Percentiles rank a stretch among this genome's conserved stretches.
phyloP scores from a whole-genome alignment of 2,113 vertebrate genomes.

The Epinephelus cyanopodus region DNA sequence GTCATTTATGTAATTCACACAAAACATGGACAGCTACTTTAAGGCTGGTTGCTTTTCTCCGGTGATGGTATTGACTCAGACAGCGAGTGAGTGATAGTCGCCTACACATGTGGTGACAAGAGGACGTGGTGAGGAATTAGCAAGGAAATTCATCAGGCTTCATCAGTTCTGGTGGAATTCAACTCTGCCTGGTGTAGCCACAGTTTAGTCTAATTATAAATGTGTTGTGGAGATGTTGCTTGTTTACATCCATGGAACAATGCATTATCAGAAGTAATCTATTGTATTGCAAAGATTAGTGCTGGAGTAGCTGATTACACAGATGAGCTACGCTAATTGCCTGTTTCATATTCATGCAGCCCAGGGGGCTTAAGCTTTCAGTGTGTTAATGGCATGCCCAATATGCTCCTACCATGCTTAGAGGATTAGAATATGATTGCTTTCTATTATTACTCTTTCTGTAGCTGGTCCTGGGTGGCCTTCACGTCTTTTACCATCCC shows the following conservation, averaged over 20 bases:
- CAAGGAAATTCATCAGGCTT: constrained; percentile 33
- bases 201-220: constrained; percentile 45
- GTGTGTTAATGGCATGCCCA: constrained; percentile 64
- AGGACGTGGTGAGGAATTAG: constrained; percentile 25
- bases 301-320: constrained; percentile 69
- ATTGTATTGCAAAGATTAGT: constrained; percentile 69
- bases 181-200: background rate
- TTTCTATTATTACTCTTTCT: constrained; percentile 74
- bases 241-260: constrained; percentile 66
- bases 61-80: constrained; percentile 13
- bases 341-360: constrained; percentile 79
- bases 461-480: constrained; percentile 53
- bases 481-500: constrained; percentile 17
- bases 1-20: background rate
- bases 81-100: background rate
- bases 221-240: constrained; percentile 31
- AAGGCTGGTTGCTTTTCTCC: background rate
- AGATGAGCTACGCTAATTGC: constrained; percentile 80
- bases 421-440: constrained; percentile 77
- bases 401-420: constrained; percentile 63
- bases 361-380: constrained; percentile 70
- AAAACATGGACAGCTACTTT: constrained; percentile 2
- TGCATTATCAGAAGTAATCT: constrained; percentile 58
- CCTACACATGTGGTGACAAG: constrained; percentile 11
- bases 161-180: constrained; percentile 28